Percentiles rank a stretch among this genome's conserved stretches.
phyloP scores from a whole-genome alignment of 2,888 invertebrate genomes.

The Nemotelus pantherinus region DNA sequence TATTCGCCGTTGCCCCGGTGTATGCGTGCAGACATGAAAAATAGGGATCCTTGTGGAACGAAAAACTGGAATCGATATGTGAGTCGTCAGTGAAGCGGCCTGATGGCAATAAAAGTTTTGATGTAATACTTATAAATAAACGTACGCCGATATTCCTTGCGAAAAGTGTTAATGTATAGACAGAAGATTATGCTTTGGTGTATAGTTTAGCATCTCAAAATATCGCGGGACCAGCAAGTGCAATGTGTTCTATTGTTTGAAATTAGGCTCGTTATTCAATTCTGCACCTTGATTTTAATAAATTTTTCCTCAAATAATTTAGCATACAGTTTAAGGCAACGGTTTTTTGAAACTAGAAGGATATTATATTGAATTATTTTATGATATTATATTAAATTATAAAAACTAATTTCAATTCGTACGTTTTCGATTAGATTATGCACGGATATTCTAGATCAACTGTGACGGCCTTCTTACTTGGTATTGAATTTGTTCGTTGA shows the following conservation, averaged over 20 bases:
- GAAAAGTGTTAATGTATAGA: not conserved
- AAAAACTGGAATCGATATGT: constrained; percentile 4
- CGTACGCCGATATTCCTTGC: not conserved
- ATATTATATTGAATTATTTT: too few relatives aligned
- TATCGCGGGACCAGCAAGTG: too few relatives aligned
- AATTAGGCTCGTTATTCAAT: too few relatives aligned
- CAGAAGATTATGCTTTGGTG: constrained; percentile 12
- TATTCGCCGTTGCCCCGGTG: not conserved
- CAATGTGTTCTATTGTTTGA: too few relatives aligned
- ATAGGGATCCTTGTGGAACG: constrained; percentile 33
- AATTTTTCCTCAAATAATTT: too few relatives aligned
- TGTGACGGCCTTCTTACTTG: constrained; percentile 60
- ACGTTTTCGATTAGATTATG: too few relatives aligned
- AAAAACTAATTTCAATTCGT: too few relatives aligned
- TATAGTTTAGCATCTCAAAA: not conserved
- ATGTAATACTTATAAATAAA: constrained; percentile 44
- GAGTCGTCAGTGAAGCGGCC: not conserved
- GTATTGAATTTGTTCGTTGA: constrained; percentile 65
- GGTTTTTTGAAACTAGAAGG: too few relatives aligned
- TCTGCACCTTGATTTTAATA: too few relatives aligned
- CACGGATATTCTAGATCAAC: too few relatives aligned
- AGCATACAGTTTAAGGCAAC: too few relatives aligned
- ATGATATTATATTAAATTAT: too few relatives aligned
- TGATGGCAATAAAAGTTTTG: constrained; percentile 4
- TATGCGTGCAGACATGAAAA: not conserved